A percentile compares a stretch with the other conserved stretches of the same genome.
These are phyloP conservation scores for Propsilocerus akamusi DNA, from an alignment of 1,140 invertebrate species.

Conservation along the genomic window DNA sequence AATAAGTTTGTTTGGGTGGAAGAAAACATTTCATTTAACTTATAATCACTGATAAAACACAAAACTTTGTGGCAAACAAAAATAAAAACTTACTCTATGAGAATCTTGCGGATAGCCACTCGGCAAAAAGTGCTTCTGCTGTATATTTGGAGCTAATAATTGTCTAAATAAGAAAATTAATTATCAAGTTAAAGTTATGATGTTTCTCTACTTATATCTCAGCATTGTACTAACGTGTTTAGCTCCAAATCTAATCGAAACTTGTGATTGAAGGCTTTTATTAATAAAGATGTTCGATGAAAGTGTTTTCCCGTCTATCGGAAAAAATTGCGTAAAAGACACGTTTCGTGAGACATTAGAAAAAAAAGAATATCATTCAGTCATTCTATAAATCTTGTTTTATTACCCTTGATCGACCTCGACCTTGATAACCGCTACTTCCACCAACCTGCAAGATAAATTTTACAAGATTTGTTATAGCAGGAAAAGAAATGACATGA, in stretches of 20 bases:
- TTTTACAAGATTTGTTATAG: too few species aligned
- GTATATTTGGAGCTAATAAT: conserved; percentile 62
- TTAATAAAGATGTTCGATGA: conserved; percentile 81
- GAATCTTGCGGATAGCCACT: conserved; percentile 30
- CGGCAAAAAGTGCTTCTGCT: conserved; percentile 59
- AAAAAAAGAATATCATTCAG: conserved; percentile 2
- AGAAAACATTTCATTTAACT: background rate
- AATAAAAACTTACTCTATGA: conserved; percentile 17
- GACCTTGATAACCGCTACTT: conserved; percentile 5
- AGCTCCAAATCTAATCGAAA: conserved; percentile 88
- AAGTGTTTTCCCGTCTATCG: conserved; percentile 81
- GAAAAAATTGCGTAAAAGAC: conserved; percentile 22
- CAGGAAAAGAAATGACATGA: too few species aligned
- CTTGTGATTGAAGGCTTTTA: conserved; percentile 91
- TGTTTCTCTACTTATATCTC: too few species aligned
- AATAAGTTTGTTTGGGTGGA: background rate
- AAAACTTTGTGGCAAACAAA: background rate
- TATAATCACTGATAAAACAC: background rate
- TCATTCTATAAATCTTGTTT: conserved; percentile 3
- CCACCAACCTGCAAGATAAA: too few species aligned
- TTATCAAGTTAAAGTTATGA: too few species aligned
- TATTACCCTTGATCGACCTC: conserved; percentile 5
- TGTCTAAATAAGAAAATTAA: conserved; percentile 42
- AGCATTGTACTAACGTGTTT: conserved; percentile 65
- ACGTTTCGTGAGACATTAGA: background rate